Base-by-base conservation (phyloP, 2,113 vertebrate genomes). In the Hassar affinis region DNA sequence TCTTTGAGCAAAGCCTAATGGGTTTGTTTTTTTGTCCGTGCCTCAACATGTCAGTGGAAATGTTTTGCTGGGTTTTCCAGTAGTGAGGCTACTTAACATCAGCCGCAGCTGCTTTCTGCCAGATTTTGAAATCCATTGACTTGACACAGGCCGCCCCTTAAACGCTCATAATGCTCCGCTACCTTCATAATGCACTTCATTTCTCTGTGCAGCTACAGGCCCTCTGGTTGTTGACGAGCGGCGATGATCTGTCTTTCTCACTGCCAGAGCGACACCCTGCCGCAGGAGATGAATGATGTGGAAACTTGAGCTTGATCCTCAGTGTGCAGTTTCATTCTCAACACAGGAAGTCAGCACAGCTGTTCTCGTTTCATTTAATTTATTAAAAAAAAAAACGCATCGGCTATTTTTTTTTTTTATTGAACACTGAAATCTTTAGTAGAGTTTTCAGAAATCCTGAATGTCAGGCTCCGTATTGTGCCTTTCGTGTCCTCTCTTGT, bases 301-400 rank as follows among this genome's bases (percentile, higher is more conserved):
- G 82, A 69, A 78, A 78, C 27, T 35, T 64, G 71, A 76, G 72
- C 82, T 56, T 33, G 25, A 45, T 78, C 18, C 35, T 69, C 49
- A 18, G n/a, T 9, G 33, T 47, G 25, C 59, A 30, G 62, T 84
- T 69, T 51, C 52, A 1, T 56, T 76, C 49, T 35, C 33, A 0
- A 38, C 20, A 0, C 49, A 33, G 49, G 74, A 54, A 56, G 74
- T 25, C 30, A 25, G 15, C 17, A 1, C 72, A 52, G 72, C 47
- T 52, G 72, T 18, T 75, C 47, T 47, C 20, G 47, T 51, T 51
- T 75, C 45, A 1, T 51, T 51, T 51, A 1, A 49, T 51, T 17
- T n/a, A 7, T 45, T 71, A 14, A 9, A 68, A 7, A 33, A 30
- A 64, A 64, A 1, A 18, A 68, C 9, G 4, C 3, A 35, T 14